These are phyloP conservation scores for Dermatemys mawii DNA, from an alignment of 2,113 vertebrate species.

Conservation along the genomic window DNA sequence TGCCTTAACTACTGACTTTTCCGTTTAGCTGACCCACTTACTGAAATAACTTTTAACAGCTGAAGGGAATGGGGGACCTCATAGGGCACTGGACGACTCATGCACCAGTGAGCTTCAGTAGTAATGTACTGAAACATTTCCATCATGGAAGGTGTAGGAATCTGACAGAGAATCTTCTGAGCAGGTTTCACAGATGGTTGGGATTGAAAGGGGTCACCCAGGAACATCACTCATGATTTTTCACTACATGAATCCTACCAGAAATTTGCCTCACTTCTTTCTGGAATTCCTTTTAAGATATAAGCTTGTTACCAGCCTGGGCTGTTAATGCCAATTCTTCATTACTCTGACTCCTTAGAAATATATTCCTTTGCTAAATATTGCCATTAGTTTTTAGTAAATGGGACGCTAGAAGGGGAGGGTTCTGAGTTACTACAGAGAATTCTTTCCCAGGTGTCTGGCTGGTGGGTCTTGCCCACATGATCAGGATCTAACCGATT, in stretches of 20 bases:
- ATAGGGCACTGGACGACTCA: neutral
- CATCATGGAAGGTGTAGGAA: neutral
- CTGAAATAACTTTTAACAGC: conserved; percentile 57
- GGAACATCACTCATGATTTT: neutral
- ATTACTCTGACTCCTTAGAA: neutral
- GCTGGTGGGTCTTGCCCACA: neutral
- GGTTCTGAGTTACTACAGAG: neutral
- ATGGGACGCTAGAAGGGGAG: neutral
- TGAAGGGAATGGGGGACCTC: conserved; percentile 31
- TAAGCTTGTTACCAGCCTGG: neutral
- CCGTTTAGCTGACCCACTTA: conserved; percentile 64
- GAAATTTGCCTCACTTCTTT: neutral
- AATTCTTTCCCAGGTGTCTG: neutral
- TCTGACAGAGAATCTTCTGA: neutral
- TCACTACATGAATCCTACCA: neutral
- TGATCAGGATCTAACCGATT: neutral
- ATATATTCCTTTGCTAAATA: neutral
- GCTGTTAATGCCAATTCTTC: neutral
- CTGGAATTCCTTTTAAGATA: neutral
- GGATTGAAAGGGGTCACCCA: neutral
- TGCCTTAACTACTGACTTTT: conserved; percentile 19
- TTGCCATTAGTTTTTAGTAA: neutral
- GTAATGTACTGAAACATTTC: neutral
- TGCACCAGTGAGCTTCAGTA: neutral
- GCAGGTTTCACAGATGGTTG: neutral